These are phyloP conservation scores for Oenanthe oenanthe DNA, from an alignment of 2,113 vertebrate species.

Conservation along the genomic window DNA sequence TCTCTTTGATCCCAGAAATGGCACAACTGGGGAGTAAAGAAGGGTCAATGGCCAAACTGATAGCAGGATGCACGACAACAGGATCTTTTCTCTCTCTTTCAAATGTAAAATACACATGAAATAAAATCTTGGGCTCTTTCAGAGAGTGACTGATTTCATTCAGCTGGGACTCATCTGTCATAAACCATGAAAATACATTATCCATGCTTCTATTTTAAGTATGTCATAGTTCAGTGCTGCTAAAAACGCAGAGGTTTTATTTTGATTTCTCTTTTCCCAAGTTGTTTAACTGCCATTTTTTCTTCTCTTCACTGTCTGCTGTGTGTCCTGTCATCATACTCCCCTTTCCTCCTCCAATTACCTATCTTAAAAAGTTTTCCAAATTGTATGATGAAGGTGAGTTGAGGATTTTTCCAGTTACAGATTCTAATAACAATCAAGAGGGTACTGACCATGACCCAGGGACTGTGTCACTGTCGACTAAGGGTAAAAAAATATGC, in stretches of 20 bases:
- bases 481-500: not conserved
- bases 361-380: not conserved
- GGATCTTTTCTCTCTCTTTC: not conserved
- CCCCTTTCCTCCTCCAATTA: fast-evolving
- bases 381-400: not conserved
- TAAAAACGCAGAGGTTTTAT: not conserved
- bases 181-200: not conserved
- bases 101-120: not conserved
- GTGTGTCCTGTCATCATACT: fast-evolving
- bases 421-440: not conserved
- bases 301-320: not conserved
- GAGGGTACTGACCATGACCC: not conserved
- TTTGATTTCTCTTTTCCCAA: not conserved
- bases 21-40: not conserved
- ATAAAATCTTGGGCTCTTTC: not conserved
- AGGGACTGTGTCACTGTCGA: not conserved
- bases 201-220: not conserved
- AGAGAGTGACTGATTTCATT: not conserved
- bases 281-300: not conserved
- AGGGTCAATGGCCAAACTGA: not conserved
- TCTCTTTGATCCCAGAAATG: not conserved
- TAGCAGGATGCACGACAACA: not conserved
- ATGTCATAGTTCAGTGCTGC: not conserved
- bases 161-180: not conserved
- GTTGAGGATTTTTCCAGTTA: not conserved